Percentiles rank a stretch among this genome's conserved stretches.
These are phyloP conservation scores for Coenobita brevimanus DNA, from an alignment of 1,140 invertebrate genomes.

Conservation along the genomic window DNA sequence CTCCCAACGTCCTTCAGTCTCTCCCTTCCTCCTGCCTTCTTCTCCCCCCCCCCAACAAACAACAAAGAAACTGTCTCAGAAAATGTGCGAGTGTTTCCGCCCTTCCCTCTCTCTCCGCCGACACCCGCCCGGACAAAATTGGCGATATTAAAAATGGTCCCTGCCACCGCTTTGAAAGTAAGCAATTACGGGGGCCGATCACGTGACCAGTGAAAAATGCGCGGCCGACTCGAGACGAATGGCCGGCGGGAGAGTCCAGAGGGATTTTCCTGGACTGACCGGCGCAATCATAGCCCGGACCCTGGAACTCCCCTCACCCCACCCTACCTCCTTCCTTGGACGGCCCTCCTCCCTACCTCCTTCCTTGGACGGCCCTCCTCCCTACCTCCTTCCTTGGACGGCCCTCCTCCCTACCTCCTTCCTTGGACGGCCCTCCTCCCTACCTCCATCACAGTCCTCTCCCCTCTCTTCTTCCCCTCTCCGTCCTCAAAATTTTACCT, in stretches of 20 bases:
- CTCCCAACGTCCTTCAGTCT: slow-evolving; percentile 2
- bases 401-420: too few relatives aligned
- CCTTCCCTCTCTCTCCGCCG: not conserved
- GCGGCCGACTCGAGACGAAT: slow-evolving; percentile 59
- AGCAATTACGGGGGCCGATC: slow-evolving; percentile 64
- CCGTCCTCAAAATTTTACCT: too few relatives aligned
- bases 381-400: too few relatives aligned
- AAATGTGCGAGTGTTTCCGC: slow-evolving; percentile 50
- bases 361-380: not conserved
- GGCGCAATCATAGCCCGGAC: slow-evolving; percentile 49
- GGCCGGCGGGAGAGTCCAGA: slow-evolving; percentile 50
- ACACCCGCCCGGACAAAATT: slow-evolving; percentile 57
- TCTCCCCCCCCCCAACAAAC: slow-evolving; percentile 28
- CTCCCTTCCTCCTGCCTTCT: not conserved
- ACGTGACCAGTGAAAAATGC: slow-evolving; percentile 66
- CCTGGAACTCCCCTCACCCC: not conserved
- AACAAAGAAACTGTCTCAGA: slow-evolving; percentile 33
- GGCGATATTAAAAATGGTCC: slow-evolving; percentile 63
- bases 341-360: too few relatives aligned
- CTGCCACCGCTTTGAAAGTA: slow-evolving; percentile 65
- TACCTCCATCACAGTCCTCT: too few relatives aligned
- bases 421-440: too few relatives aligned
- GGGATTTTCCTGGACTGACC: slow-evolving; percentile 59
- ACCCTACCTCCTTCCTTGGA: too few relatives aligned
- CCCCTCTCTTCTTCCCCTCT: too few relatives aligned